Evolutionary conservation across 2,888 invertebrate genomes (phyloP), one percentile per base, ranked within the genome.

Genomic region (Dryococelus australis): DNA sequence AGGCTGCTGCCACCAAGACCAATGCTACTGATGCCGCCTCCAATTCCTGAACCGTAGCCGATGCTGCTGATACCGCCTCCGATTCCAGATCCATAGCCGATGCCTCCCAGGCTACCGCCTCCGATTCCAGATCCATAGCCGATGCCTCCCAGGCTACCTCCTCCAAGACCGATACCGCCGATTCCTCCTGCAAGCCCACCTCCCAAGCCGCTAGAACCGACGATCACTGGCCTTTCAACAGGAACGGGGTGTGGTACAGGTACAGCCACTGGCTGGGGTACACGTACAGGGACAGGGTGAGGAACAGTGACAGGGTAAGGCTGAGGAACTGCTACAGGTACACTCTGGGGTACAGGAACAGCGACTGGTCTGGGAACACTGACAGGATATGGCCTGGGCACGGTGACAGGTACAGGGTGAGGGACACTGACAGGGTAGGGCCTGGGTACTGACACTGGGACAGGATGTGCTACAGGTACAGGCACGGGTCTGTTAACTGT

Each of bases 301-400:
- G 86, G 86, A 12, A 78, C 35, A 13, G 78, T 35, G 5, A 86
- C 86, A 43, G 87, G 87, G 65, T 83, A 83, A n/a, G 87, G 87
- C 24, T 51, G 51, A 16, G 87, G 87, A 8, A 87, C 87, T 1
- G 51, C 2, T 5, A 87, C 87, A 5, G 87, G 87, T 5, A 84
- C 83, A 51, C 53, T 26, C 3, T 84, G 84, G 35, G 87, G 83
- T 13, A 87, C 87, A 51, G 84, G 20, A 13, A 86, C 86, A 13
- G 86, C 27, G 28, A 86, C 43, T 26, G 86, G 86, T 13, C 20
- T 12, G 8, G 86, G 86, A 28, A 84, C 84, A 20, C 10, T 13
- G 20, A 65, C 65, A 24, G 65, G 65, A 24, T 16, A 12, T n/a
- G 51, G 28, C 0, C 87, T 84, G 27, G 86, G 83, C 84, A 85